Percentiles rank a stretch among this genome's conserved stretches.
Evolutionary conservation across 2,113 vertebrate species (phyloP).

Genomic region (Muntiacus muntjak): DNA sequence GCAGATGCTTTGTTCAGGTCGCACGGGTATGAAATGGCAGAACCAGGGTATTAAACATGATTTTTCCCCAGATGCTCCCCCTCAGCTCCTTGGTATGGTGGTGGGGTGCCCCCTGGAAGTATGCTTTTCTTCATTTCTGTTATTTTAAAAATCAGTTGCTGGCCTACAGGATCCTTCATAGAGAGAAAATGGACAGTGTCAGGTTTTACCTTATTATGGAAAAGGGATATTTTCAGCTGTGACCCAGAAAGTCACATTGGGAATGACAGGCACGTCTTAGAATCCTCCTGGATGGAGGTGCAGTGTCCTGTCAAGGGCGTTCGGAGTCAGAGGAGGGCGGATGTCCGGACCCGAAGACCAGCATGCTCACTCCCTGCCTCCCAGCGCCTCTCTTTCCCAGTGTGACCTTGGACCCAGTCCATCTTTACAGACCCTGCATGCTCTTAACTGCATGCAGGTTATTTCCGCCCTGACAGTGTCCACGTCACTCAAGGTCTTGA

Average conservation of each 20-base stretch:
- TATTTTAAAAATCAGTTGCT: conserved; percentile 3
- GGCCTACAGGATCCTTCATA: not conserved
- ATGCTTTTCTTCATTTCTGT: not conserved
- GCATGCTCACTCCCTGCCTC: fast-evolving
- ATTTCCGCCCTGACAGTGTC: not conserved
- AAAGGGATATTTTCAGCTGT: conserved; percentile 23
- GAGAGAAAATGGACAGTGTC: not conserved
- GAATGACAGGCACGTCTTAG: not conserved
- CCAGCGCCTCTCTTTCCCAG: fast-evolving
- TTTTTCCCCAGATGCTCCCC: not conserved
- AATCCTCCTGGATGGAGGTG: conserved; percentile 34
- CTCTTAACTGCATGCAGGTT: not conserved
- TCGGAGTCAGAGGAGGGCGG: not conserved
- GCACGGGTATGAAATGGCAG: too few species aligned
- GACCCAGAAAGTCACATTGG: conserved; percentile 29
- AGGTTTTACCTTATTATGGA: not conserved
- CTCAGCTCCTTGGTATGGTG: not conserved
- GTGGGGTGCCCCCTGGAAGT: not conserved
- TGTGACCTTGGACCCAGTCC: not conserved
- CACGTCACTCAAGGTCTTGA: not conserved
- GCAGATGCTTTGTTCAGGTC: not conserved
- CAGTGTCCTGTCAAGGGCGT: not conserved
- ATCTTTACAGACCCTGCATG: not conserved
- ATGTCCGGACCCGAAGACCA: not conserved
- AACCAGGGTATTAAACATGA: not conserved